These are phyloP conservation scores for Agriotes lineatus DNA, from an alignment of 2,888 invertebrate species.

Conservation along the genomic window DNA sequence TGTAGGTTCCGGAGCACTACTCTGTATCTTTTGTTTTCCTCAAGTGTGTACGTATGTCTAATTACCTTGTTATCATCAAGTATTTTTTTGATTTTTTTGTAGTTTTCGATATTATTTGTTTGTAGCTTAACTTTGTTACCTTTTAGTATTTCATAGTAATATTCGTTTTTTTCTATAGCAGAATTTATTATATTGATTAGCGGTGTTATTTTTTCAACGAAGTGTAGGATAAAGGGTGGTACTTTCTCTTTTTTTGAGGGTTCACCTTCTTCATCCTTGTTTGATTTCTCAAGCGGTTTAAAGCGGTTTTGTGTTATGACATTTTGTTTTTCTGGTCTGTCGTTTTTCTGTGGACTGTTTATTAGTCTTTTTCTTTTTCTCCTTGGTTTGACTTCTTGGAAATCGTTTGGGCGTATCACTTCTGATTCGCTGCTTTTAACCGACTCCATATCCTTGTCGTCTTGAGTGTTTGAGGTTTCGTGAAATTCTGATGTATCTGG, in stretches of 20 bases:
- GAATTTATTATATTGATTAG: not conserved
- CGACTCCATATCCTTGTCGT: not conserved
- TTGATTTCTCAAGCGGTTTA: not conserved
- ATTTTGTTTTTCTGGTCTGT: slow-evolving; percentile 6
- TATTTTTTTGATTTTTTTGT: slow-evolving; percentile 12
- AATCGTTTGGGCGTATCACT: slow-evolving; percentile 3
- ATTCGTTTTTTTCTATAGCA: not conserved
- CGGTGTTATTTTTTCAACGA: not conserved
- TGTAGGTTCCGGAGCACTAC: slow-evolving; percentile 8
- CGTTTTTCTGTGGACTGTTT: not conserved
- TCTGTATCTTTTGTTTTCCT: slow-evolving; percentile 11
- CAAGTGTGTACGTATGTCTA: not conserved
- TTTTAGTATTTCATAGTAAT: not conserved
- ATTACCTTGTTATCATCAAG: slow-evolving; percentile 1
- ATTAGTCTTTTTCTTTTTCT: no score
- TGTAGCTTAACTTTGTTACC: slow-evolving; percentile 10
- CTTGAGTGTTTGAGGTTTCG: no score
- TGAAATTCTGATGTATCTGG: no score
- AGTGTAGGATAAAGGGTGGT: slow-evolving; percentile 5
- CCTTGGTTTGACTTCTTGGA: no score
- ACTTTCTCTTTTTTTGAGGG: not conserved
- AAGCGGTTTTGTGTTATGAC: not conserved
- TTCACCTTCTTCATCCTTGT: not conserved
- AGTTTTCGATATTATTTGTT: slow-evolving; percentile 4
- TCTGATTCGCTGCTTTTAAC: slow-evolving; percentile 1